Percentiles rank a stretch among this genome's conserved stretches.
Evolutionary conservation across 1,140 invertebrate species (phyloP).

Genomic region (Gyrodactylus bullatarudis): DNA sequence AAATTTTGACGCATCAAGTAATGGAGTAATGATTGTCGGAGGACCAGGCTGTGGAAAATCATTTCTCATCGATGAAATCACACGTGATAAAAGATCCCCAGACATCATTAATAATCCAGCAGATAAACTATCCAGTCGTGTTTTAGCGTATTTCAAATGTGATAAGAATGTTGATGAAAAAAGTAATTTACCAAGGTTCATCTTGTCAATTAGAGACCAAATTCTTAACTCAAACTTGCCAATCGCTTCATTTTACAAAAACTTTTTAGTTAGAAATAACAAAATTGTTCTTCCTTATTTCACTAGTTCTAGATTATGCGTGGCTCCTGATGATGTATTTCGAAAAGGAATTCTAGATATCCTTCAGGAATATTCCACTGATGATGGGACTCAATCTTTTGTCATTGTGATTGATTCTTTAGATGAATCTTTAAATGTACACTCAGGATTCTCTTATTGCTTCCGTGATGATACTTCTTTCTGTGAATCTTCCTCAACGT

Average conservation of each 20-base stretch:
- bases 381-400: conserved; percentile 38
- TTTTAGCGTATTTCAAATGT: conserved; percentile 18
- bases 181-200: conserved; percentile 43
- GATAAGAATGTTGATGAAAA: conserved; percentile 25
- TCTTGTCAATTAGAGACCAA: conserved; percentile 44
- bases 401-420: conserved; percentile 60
- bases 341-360: conserved; percentile 37
- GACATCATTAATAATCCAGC: conserved; percentile 10
- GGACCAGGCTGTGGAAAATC: conserved; percentile 49
- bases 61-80: conserved; percentile 41
- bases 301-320: background rate
- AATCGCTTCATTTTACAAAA: conserved; percentile 25
- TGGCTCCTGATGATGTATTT: conserved; percentile 51
- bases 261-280: background rate
- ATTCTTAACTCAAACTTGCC: conserved; percentile 23
- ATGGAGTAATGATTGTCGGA: conserved; percentile 45
- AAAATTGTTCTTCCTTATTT: background rate
- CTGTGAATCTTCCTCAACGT: background rate
- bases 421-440: conserved; percentile 30
- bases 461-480: background rate
- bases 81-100: conserved; percentile 35
- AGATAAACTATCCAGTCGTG: conserved; percentile 12
- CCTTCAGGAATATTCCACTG: conserved; percentile 42
- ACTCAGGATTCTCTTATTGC: conserved; percentile 4
- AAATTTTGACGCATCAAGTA: conserved; percentile 18